Evolutionary conservation across 2,888 invertebrate genomes (phyloP).

Genomic region (Archaeoteleia sp.): DNA sequence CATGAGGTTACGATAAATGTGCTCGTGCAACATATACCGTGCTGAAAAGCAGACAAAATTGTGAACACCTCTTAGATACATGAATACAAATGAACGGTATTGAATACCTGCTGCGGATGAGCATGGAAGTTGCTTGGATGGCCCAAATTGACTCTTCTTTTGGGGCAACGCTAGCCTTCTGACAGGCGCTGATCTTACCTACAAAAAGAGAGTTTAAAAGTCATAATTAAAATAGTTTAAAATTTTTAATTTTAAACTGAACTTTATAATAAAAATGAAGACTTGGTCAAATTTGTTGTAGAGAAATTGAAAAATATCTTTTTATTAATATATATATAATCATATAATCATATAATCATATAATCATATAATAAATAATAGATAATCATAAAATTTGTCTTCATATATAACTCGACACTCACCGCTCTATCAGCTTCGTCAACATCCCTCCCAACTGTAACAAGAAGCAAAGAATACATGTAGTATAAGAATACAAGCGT

Average conservation of each 20-base stretch:
- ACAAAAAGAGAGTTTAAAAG: constrained; percentile 16
- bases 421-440: constrained; percentile 74
- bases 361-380: neutral
- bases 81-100: too few species aligned
- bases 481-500: neutral
- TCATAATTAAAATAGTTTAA: too few species aligned
- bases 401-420: too few species aligned
- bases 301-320: neutral
- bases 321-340: constrained; percentile 6
- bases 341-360: too few species aligned
- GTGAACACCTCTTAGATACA: neutral
- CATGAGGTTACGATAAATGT: constrained; percentile 29
- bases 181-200: constrained; percentile 70
- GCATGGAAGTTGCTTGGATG: constrained; percentile 64
- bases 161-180: constrained; percentile 66
- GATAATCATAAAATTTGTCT: too few species aligned
- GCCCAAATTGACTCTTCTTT: constrained; percentile 72
- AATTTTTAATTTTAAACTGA: too few species aligned
- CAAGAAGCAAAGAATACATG: constrained; percentile 35
- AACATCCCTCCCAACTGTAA: constrained; percentile 70
- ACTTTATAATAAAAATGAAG: too few species aligned
- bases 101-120: constrained; percentile 52
- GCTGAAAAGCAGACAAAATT: constrained; percentile 24
- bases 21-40: constrained; percentile 31
- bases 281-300: neutral